These are phyloP conservation scores for Tetramorium bicarinatum DNA, from an alignment of 2,888 invertebrate species.

Conservation along the genomic window DNA sequence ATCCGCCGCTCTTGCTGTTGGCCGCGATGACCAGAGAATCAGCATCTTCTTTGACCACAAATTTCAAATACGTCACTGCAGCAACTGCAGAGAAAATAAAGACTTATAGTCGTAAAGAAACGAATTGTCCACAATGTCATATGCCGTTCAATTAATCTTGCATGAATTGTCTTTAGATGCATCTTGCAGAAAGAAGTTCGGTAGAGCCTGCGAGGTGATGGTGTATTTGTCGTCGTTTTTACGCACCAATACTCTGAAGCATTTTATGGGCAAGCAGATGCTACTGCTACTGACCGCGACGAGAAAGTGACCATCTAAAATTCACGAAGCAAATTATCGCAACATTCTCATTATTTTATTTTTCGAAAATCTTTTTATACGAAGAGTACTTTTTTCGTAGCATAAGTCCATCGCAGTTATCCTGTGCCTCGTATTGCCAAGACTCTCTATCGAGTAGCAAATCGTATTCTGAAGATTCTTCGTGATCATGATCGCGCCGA, in stretches of 20 bases:
- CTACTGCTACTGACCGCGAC: slow-evolving; percentile 93
- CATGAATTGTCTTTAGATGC: slow-evolving; percentile 87
- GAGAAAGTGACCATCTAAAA: slow-evolving; percentile 91
- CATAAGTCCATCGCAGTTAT: slow-evolving; percentile 93
- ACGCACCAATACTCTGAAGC: slow-evolving; percentile 89
- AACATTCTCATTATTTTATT: neutral
- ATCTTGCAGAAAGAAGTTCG: slow-evolving; percentile 91
- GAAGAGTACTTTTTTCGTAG: slow-evolving; percentile 91
- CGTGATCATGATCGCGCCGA: slow-evolving; percentile 91
- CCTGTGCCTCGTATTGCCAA: slow-evolving; percentile 91
- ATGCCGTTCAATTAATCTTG: slow-evolving; percentile 63
- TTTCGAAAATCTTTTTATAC: neutral
- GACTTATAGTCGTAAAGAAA: slow-evolving; percentile 10
- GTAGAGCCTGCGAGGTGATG: slow-evolving; percentile 91
- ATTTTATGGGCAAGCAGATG: slow-evolving; percentile 91
- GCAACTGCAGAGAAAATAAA: slow-evolving; percentile 78
- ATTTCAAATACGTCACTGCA: slow-evolving; percentile 90
- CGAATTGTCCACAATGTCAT: neutral
- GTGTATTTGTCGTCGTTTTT: slow-evolving; percentile 89
- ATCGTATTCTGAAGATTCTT: slow-evolving; percentile 86
- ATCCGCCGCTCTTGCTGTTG: slow-evolving; percentile 89
- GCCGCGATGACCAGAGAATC: slow-evolving; percentile 95
- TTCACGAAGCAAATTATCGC: slow-evolving; percentile 31
- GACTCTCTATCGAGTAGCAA: slow-evolving; percentile 88
- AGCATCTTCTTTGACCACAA: slow-evolving; percentile 93